phyloP scores from a whole-genome alignment of 2,888 invertebrate genomes.

The Hyppa rectilinea region DNA sequence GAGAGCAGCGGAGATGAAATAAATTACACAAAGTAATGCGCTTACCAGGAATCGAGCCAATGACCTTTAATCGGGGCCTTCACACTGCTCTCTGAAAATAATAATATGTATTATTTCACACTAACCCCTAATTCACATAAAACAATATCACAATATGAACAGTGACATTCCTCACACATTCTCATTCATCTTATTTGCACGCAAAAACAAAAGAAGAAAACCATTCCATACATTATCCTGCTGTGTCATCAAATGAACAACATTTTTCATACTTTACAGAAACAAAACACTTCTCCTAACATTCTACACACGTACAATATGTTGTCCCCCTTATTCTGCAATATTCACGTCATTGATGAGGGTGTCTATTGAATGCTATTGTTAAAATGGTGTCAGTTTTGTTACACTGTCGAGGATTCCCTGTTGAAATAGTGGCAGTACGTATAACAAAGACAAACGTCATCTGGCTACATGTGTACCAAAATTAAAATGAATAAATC shows the following conservation, averaged over 20 bases:
- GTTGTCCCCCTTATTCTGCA: constrained; percentile 45
- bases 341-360: constrained; percentile 53
- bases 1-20: too few species aligned
- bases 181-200: background rate
- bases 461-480: background rate
- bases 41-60: too few species aligned
- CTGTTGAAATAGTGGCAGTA: background rate
- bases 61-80: too few species aligned
- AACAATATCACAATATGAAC: background rate
- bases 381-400: constrained; percentile 13
- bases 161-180: too few species aligned
- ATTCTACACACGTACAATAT: constrained; percentile 51
- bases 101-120: background rate
- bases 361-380: constrained; percentile 34
- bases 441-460: background rate
- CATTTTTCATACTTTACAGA: constrained; percentile 12
- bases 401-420: constrained; percentile 8
- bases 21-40: too few species aligned
- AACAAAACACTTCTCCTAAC: constrained; percentile 22
- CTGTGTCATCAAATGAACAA: constrained; percentile 45
- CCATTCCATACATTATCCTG: constrained; percentile 17
- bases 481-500: background rate
- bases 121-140: background rate
- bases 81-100: too few species aligned
- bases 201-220: constrained; percentile 10